Evolutionary conservation across 2,888 invertebrate species (phyloP).

Genomic region (Drosophila limbata): DNA sequence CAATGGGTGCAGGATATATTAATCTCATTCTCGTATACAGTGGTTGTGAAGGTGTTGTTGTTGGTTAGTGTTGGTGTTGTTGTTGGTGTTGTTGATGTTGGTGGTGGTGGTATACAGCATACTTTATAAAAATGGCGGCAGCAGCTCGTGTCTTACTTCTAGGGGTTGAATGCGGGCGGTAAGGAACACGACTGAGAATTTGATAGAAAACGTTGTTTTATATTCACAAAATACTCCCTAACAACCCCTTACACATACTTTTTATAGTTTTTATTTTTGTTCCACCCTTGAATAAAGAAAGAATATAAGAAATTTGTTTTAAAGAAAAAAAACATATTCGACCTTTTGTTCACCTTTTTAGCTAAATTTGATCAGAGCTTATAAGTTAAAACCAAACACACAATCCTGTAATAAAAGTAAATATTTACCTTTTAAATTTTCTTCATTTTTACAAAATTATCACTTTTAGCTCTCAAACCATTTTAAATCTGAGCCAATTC

Average conservation of each 20-base stretch:
- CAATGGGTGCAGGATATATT: not conserved
- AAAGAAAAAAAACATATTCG: not conserved
- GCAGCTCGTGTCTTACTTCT: not conserved
- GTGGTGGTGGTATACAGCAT: not conserved
- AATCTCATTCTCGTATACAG: not conserved
- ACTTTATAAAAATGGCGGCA: constrained; percentile 7
- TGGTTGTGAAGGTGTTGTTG: not conserved
- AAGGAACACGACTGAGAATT: not conserved
- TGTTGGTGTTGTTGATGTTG: not conserved
- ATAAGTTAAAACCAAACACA: not conserved
- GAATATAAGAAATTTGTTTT: not conserved
- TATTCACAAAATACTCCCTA: not conserved
- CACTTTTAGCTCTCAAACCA: too few relatives aligned
- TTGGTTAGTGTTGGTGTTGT: not conserved
- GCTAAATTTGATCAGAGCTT: not conserved
- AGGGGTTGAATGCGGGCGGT: constrained; percentile 13
- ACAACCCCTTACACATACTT: constrained; percentile 1
- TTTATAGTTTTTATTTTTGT: not conserved
- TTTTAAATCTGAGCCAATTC: too few relatives aligned
- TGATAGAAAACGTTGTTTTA: constrained; percentile 3
- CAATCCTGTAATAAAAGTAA: too few relatives aligned
- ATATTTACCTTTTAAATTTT: too few relatives aligned
- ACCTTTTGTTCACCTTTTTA: not conserved
- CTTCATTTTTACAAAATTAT: too few relatives aligned
- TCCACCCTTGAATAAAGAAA: not conserved